Evolutionary conservation across 2,797 vertebrate species (phyloP).

Genomic region (Arrhamphus sclerolepis): DNA sequence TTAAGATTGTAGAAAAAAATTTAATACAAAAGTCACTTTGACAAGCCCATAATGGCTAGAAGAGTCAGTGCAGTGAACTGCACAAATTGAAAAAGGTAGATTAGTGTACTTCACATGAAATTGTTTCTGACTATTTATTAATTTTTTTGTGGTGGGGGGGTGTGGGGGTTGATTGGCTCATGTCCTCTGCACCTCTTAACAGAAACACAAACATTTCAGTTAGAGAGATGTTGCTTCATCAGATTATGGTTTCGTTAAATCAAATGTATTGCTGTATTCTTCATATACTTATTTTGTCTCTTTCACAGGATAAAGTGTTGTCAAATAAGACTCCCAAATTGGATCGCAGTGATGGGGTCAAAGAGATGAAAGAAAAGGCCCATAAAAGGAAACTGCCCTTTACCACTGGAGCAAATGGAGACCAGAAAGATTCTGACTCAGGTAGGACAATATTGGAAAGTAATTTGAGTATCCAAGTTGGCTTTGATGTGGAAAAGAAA

Average conservation of each 20-base stretch:
- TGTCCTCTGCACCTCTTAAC: no score
- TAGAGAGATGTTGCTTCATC: neutral
- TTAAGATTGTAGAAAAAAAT: constrained; percentile 48
- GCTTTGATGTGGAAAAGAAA: constrained; percentile 34
- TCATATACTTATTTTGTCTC: constrained; percentile 20
- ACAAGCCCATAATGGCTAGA: constrained; percentile 52
- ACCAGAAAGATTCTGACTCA: constrained; percentile 99
- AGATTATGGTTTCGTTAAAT: neutral
- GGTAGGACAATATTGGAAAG: constrained; percentile 78
- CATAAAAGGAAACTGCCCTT: constrained; percentile 98
- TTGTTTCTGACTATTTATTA: no score
- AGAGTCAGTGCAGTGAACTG: constrained; percentile 30
- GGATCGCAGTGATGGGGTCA: constrained; percentile 96
- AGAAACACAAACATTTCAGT: neutral
- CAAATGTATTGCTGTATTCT: neutral
- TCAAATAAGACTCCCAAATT: constrained; percentile 98
- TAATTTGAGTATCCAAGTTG: neutral
- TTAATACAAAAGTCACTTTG: constrained; percentile 63
- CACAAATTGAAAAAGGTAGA: neutral
- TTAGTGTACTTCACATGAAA: no score
- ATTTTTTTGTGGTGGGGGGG: no score
- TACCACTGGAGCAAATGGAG: constrained; percentile 97
- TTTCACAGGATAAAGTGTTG: constrained; percentile 95
- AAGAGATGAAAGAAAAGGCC: constrained; percentile 98
- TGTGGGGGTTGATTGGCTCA: no score